phyloP scores from a whole-genome alignment of 2,113 vertebrate genomes.

The cattle (Bos taurus) region DNA sequence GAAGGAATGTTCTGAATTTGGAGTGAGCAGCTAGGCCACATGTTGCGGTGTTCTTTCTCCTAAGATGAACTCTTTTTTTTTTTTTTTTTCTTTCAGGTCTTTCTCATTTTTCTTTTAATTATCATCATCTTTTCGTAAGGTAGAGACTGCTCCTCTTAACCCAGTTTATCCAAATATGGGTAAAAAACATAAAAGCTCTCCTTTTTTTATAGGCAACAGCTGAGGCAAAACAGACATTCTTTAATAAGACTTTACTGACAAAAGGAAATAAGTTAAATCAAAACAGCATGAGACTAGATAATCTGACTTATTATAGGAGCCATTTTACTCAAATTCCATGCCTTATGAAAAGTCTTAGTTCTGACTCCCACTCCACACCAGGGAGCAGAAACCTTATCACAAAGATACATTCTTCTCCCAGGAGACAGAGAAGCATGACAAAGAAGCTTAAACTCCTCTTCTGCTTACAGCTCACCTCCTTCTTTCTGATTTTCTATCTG shows the following conservation, averaged over 20 bases:
- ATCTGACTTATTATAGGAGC: background rate
- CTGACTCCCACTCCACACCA: background rate
- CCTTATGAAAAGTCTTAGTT: background rate
- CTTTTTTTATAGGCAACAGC: background rate
- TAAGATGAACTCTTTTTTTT: background rate
- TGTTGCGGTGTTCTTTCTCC: background rate
- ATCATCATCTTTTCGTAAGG: background rate
- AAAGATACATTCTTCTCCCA: background rate
- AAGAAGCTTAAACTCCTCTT: background rate
- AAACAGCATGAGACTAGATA: background rate
- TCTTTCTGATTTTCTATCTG: background rate
- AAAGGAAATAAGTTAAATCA: background rate
- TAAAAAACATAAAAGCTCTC: background rate
- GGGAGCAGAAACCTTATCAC: background rate
- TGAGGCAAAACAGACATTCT: background rate
- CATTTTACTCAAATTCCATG: background rate
- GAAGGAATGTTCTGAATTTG: background rate
- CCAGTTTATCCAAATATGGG: background rate
- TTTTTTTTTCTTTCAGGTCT: background rate
- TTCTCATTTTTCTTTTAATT: background rate
- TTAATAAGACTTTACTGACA: background rate
- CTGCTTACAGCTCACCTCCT: background rate
- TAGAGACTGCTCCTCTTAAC: background rate
- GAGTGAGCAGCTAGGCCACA: background rate
- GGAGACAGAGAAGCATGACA: background rate